These are phyloP conservation scores for Coenobita brevimanus DNA, from an alignment of 1,140 invertebrate genomes.

Conservation along the genomic window DNA sequence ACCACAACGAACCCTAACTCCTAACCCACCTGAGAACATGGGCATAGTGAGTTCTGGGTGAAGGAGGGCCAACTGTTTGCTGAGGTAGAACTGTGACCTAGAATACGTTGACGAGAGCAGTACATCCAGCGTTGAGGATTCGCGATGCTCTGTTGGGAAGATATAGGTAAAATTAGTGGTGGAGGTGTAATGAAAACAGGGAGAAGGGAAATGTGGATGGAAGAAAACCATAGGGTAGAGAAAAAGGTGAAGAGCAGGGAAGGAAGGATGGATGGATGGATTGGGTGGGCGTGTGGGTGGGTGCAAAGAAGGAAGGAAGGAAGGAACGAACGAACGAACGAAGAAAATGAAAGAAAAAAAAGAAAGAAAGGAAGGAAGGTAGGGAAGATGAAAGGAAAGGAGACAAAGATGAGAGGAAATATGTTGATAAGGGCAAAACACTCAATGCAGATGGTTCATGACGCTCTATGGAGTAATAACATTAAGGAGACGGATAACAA, in stretches of 20 bases:
- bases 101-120: slow-evolving; percentile 77
- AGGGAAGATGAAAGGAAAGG: too few relatives aligned
- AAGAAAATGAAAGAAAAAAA: not conserved
- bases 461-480: too few relatives aligned
- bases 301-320: not conserved
- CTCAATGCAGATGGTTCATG: too few relatives aligned
- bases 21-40: slow-evolving; percentile 93
- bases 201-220: not conserved
- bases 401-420: not conserved
- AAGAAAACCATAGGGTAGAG: not conserved
- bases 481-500: too few relatives aligned
- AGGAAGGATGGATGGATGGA: not conserved
- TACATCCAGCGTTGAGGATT: slow-evolving; percentile 66
- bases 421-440: too few relatives aligned
- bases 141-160: slow-evolving; percentile 35
- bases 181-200: not conserved
- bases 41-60: slow-evolving; percentile 99
- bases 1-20: too few relatives aligned
- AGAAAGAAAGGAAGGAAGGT: not conserved
- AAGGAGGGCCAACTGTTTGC: slow-evolving; percentile 91
- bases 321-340: not conserved
- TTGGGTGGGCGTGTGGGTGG: not conserved
- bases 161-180: not conserved
- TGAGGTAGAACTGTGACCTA: slow-evolving; percentile 92
- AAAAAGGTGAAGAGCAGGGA: too few relatives aligned